Percentiles rank a stretch among this genome's conserved stretches.
Evolutionary conservation across 2,797 vertebrate genomes (phyloP).

Genomic region (Leptodactylus fallax): DNA sequence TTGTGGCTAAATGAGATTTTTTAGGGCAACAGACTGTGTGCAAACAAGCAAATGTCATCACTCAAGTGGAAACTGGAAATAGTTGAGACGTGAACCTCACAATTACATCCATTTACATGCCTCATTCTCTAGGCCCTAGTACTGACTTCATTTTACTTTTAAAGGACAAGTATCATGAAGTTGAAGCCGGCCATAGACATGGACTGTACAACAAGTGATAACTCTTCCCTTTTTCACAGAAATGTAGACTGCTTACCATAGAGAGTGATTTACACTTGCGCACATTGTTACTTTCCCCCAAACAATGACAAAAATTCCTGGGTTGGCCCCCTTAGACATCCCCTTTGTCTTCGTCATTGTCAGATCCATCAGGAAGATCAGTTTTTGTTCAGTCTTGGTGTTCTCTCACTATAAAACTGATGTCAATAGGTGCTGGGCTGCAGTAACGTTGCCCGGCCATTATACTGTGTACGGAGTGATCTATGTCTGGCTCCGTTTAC

Average conservation of each 20-base stretch:
- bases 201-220: neutral
- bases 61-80: neutral
- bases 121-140: neutral
- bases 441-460: too few species aligned
- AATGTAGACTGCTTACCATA: neutral
- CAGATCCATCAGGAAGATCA: too few species aligned
- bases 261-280: neutral
- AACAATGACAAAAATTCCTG: too few species aligned
- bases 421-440: too few species aligned
- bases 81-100: neutral
- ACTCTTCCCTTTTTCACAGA: neutral
- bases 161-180: neutral
- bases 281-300: neutral
- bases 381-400: too few species aligned
- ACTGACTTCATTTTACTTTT: neutral
- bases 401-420: too few species aligned
- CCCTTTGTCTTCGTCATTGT: too few species aligned
- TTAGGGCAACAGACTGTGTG: constrained; percentile 8
- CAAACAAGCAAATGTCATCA: neutral
- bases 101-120: neutral
- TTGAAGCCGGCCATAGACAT: neutral
- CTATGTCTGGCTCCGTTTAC: too few species aligned
- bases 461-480: too few species aligned
- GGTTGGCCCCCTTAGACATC: too few species aligned
- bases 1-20: neutral